Percentiles rank a stretch among this genome's conserved stretches.
Evolutionary conservation across 2,113 vertebrate genomes (phyloP).

Genomic region (Vicugna pacos): DNA sequence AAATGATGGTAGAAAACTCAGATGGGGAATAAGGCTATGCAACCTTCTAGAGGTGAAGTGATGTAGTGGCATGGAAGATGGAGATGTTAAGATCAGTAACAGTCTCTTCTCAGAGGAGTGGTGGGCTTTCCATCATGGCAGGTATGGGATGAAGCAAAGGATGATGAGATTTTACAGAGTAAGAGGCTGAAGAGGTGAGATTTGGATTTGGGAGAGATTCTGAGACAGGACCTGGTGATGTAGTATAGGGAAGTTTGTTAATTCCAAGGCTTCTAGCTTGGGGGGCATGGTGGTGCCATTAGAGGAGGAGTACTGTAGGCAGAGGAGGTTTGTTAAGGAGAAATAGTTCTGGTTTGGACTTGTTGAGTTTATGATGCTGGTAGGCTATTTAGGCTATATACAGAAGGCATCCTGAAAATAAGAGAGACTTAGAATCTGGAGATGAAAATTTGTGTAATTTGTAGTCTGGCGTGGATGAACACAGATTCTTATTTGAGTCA

Average conservation of each 20-base stretch:
- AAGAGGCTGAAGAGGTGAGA: not conserved
- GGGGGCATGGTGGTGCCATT: not conserved
- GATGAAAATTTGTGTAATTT: not conserved
- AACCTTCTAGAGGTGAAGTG: not conserved
- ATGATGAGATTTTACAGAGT: not conserved
- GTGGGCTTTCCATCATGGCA: not conserved
- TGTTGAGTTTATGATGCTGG: not conserved
- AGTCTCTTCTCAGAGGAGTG: not conserved
- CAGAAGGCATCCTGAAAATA: constrained; percentile 1
- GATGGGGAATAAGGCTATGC: not conserved
- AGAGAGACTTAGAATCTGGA: not conserved
- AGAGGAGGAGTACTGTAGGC: not conserved
- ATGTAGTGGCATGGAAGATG: not conserved
- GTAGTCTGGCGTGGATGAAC: not conserved
- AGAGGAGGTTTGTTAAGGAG: constrained; percentile 23
- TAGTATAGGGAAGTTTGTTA: not conserved
- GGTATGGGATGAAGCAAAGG: not conserved
- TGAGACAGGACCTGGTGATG: not conserved
- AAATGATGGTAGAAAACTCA: not conserved
- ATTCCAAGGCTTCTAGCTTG: not conserved
- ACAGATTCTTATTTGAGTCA: constrained; percentile 5
- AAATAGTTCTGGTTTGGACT: not conserved
- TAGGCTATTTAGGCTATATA: not conserved
- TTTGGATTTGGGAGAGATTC: constrained; percentile 15
- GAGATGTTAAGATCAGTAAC: not conserved